Base-by-base conservation (phyloP, 2,113 vertebrate species). In the Anser cygnoides region DNA sequence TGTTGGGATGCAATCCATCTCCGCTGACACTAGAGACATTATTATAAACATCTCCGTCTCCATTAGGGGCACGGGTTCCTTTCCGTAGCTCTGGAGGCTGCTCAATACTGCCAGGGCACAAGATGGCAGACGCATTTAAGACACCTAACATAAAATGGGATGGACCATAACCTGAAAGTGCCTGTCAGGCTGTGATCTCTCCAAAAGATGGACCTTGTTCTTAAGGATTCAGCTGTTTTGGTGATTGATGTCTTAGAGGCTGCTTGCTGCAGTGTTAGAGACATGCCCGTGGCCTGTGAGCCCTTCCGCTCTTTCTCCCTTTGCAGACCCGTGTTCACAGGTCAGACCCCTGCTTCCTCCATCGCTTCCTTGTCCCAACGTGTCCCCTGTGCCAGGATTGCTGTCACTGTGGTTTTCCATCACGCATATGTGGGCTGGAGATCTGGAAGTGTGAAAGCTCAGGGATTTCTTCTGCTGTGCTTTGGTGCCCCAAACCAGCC, bases 341-440 rank as follows among this genome's bases (percentile, higher is more conserved):
- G 26, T 84, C 37, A 37, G 13, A 54, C 22, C 70, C n/a, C 31
- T 55, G 14, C 52, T 67, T 78, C 31, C 28, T 76, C 13, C 26
- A 49, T 13, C 1, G 0, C 13, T 66, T 66, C 21, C 33, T 23
- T n/a, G n/a, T 9, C 17, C 55, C 35, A 44, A 74, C 77, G 35
- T 26, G 54, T 52, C 13, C 37, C 3, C 1, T 44, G 5, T 12
- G n/a, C 29, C 1, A 1, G 11, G 33, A 31, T 0, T 0, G 0
- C 4, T 35, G 18, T 49, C 39, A 29, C 35, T 41, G 31, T 6
- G 55, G n/a, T 54, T 85, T 77, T 70, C 18, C 39, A 41, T 11
- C 1, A 1, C 12, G 35, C 23, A 19, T 28, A 59, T 3, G 0
- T 6, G 29, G 62, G 31, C 15, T 71, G 68, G 31, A 81, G 44